Base-by-base conservation (phyloP, 2,797 vertebrate genomes). In the Lophius americanus region DNA sequence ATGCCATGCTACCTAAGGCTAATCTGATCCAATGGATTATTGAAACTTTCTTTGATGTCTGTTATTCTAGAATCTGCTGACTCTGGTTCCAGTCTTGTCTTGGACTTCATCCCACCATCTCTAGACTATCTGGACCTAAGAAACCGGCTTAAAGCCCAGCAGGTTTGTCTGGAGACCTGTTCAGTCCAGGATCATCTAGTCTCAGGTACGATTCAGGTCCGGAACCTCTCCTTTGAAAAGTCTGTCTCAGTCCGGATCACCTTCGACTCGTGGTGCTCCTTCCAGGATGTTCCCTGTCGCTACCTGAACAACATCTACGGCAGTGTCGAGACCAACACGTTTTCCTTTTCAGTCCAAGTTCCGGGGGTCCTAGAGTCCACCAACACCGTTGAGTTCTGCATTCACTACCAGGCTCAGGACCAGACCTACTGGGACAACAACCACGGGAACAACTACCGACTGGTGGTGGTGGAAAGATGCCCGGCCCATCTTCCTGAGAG, bases 371-470 rank as follows among this genome's bases (percentile, higher is more conserved):
- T 94, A 55, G 77, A 90, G 3, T 85, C 85, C 0, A 82, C 92
- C 49, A 80, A 93, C 47, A 90, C 88, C 46, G 94, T 95, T 43
- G 95, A 97, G 83, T 98, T 98, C 88, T 98, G 97, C 67, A 64
- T 98, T 72, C 94, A 85, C 69, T 98, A 95, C 73, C 88, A 91
- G 76, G 92, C 93, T 1, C 85, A 68, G 4, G 89, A 92, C 9
- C 88, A 85, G 36, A 93, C 83, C 1, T 95, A 94, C 91, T 98
- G 97, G 97, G 97, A 98, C 92, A 98, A 98, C 91, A 97, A 97
- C 0, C 84, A 93, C 0, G 95, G 94, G 51, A 93, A 92, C 79
- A 98, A 98, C 92, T 98, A 98, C 53, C 83, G 81, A 81, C 91
- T 98, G 73, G 71, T 90, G 2, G 90, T 85, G 0, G 54, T 75